Base-by-base conservation (phyloP, 2,113 vertebrate genomes). In the Excalfactoria chinensis region DNA sequence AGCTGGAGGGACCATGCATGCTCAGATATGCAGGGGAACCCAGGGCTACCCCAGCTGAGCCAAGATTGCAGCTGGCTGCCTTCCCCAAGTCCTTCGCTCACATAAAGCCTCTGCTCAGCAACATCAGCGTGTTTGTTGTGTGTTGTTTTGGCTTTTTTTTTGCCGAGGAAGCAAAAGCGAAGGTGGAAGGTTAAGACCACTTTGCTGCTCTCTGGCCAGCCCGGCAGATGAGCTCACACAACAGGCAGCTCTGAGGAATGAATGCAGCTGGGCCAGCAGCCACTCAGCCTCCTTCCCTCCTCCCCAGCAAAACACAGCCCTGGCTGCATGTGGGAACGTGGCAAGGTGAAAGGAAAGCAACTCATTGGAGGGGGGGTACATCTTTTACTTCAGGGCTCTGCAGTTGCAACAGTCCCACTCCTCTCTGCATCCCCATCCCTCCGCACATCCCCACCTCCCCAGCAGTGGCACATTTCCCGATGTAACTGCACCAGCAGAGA, bases 111-210 rank as follows among this genome's bases (percentile, higher is more conserved):
- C 75, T 78, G 77, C 82, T 95, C 89, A 92, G 91, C 89, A 93
- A 56, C 15, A 88, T 69, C 53, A 44, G 37, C 49, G 46, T 77
- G 40, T 79, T 89, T 64, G 73, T 62, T n/a, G 0, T 8, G 25
- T 55, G 55, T 7, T 30, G 14, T 58, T 53, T 13, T 78, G 37
- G 19, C 4, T 4, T 56, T 62, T 75, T 78, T n/a, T 49, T 55
- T 72, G 56, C 37, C 6, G 32, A 64, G 34, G 92, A 88, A 91
- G 88, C 74, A 92, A 72, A 84, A 93, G 48, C 64, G 11, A 40
- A 76, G 81, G 81, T 60, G 79, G 58, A 62, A 92, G 88, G 93
- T 93, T 87, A 95, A 93, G 58, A 88, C 79, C 71, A 91, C 68
- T 26, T 23, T 3, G 23, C 51, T 63, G 92, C 92, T 89, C 70